Percentiles rank a stretch among this genome's conserved stretches.
Conservation (phyloP, 2,113 vertebrate genomes). For the Hiodon tergisus region DNA sequence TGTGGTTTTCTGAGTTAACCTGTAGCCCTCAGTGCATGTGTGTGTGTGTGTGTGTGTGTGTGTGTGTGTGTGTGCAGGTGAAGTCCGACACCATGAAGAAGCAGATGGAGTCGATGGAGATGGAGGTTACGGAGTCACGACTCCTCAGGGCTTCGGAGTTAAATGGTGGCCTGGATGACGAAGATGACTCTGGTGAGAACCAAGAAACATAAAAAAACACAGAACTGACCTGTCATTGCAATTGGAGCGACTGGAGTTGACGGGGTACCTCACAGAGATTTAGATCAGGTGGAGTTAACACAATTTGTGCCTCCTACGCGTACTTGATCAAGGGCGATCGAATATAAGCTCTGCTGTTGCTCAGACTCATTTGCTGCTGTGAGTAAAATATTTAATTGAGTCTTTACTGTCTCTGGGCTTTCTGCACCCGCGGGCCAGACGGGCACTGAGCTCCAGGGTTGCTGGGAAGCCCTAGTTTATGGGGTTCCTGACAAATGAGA, state of each 20-base stretch:
- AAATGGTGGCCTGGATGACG: constrained; percentile 82
- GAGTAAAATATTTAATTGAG: neutral
- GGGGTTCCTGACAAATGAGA: constrained; percentile 57
- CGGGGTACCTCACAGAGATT: neutral
- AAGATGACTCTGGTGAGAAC: constrained; percentile 69
- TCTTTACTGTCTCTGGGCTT: neutral
- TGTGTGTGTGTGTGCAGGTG: constrained; percentile 52
- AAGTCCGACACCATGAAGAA: constrained; percentile 86
- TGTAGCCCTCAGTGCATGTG: neutral
- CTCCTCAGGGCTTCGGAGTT: constrained; percentile 84
- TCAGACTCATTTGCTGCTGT: neutral
- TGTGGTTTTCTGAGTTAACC: neutral
- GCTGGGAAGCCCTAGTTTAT: neutral
- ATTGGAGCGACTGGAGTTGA: neutral
- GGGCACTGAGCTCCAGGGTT: neutral
- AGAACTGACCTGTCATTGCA: neutral
- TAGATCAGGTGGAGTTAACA: neutral
- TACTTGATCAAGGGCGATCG: neutral
- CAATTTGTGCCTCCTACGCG: too few species aligned
- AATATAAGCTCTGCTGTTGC: neutral
- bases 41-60: neutral
- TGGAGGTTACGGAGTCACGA: constrained; percentile 94
- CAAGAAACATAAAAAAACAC: neutral
- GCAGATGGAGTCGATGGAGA: constrained; percentile 85
- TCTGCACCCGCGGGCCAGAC: neutral